Evolutionary conservation across 2,113 vertebrate genomes (phyloP).

Genomic region (Plecotus auritus): DNA sequence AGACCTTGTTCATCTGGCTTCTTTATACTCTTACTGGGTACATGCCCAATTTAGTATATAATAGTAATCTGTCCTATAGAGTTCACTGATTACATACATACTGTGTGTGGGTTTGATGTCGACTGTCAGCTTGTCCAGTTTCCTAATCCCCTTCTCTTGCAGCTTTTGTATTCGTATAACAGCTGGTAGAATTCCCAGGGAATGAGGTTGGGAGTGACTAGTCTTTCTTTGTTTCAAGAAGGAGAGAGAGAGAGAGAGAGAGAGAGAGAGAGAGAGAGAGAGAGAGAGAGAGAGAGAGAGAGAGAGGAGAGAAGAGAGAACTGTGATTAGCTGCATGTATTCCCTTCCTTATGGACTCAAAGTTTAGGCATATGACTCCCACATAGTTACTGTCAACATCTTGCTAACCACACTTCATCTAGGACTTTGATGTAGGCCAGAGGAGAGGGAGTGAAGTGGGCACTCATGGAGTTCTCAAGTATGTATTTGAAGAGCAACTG

Average conservation of each 20-base stretch:
- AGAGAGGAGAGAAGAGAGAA: neutral
- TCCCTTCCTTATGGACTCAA: neutral
- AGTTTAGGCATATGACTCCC: neutral
- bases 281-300: too few relatives aligned
- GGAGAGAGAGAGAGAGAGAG: too few relatives aligned
- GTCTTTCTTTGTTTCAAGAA: neutral
- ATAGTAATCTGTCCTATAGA: neutral
- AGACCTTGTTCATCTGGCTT: neutral
- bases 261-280: too few relatives aligned
- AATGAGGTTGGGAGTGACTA: neutral
- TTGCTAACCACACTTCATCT: neutral
- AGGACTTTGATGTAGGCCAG: neutral
- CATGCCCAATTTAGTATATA: neutral
- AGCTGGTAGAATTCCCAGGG: constrained; percentile 3
- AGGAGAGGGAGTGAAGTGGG: neutral
- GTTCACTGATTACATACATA: neutral
- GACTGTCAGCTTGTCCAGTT: neutral
- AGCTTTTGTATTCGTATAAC: neutral
- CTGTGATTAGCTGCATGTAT: neutral
- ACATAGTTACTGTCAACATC: neutral
- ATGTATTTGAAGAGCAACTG: constrained; percentile 25
- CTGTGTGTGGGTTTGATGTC: neutral
- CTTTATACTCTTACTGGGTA: neutral
- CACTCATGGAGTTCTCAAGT: neutral
- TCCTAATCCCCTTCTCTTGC: neutral